Evolutionary conservation across 2,888 invertebrate species (phyloP).

Genomic region (Chrysotoxum bicinctum): DNA sequence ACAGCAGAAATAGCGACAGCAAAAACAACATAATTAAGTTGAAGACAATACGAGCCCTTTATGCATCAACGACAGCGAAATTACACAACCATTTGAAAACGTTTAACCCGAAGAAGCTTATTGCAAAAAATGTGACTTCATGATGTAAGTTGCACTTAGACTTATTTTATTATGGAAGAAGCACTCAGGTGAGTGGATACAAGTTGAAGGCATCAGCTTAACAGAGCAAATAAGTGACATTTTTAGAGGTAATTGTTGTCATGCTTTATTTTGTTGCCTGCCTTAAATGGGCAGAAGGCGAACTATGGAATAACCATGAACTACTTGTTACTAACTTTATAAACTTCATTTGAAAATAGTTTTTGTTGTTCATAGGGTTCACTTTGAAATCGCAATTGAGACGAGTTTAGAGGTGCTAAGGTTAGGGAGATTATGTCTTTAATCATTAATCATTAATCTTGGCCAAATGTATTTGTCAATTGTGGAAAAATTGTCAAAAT

Average conservation of each 20-base stretch:
- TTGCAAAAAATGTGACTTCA: constrained; percentile 3
- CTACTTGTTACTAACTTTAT: not conserved
- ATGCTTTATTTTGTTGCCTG: not conserved
- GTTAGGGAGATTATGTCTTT: not conserved
- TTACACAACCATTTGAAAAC: constrained; percentile 3
- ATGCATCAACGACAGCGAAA: not conserved
- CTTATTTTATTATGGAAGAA: not conserved
- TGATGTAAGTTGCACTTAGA: constrained; percentile 16
- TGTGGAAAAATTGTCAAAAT: no score
- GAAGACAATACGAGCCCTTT: constrained; percentile 7
- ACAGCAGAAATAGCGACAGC: not conserved
- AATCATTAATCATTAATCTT: no score
- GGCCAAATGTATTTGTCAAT: no score
- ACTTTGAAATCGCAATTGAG: not conserved
- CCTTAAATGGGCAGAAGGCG: not conserved
- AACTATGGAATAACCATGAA: constrained; percentile 6
- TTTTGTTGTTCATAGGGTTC: not conserved
- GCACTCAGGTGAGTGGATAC: not conserved
- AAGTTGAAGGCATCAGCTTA: not conserved
- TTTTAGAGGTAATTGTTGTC: constrained; percentile 1
- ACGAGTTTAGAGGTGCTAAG: not conserved
- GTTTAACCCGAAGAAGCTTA: not conserved
- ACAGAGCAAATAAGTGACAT: constrained; percentile 20
- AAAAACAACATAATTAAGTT: constrained; percentile 8
- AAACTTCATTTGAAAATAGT: not conserved